phyloP scores from a whole-genome alignment of 92 coral and sea anemone genomes.

The Phenganax marumi region DNA sequence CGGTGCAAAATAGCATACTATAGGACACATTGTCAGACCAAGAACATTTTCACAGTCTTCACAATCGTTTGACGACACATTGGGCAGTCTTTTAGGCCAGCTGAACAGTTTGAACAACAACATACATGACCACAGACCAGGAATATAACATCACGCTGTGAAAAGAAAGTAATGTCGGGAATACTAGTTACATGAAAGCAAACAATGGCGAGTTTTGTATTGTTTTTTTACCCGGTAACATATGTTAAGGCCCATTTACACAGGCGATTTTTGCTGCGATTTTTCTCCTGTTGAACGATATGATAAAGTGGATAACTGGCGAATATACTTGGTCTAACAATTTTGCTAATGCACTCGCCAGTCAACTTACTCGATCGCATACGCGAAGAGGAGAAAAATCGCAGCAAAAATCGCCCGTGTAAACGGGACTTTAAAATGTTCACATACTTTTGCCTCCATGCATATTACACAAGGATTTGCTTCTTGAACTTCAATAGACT shows the following conservation, averaged over 20 bases:
- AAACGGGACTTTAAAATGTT: not conserved
- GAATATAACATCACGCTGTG: conserved; percentile 83
- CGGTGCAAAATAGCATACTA: not conserved
- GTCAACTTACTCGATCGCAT: too few species aligned
- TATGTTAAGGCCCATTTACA: too few species aligned
- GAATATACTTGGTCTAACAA: too few species aligned
- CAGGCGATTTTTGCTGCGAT: too few species aligned
- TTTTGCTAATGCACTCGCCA: too few species aligned
- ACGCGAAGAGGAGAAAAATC: too few species aligned
- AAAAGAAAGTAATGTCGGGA: not conserved
- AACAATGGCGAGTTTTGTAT: not conserved
- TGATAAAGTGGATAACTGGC: too few species aligned
- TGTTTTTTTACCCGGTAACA: not conserved
- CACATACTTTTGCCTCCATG: conserved; percentile 78
- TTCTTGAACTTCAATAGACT: conserved; percentile 36
- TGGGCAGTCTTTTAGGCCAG: conserved; percentile 69
- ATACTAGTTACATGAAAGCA: too few species aligned
- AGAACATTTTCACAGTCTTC: conserved; percentile 78
- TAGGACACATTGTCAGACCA: conserved; percentile 28
- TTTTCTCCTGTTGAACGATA: too few species aligned
- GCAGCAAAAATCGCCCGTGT: too few species aligned
- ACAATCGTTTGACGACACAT: conserved; percentile 79
- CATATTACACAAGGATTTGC: conserved; percentile 81
- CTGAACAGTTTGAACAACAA: conserved; percentile 79
- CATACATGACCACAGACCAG: conserved; percentile 98